A percentile compares a stretch with the other conserved stretches of the same genome.
Conservation (phyloP, 2,888 invertebrate genomes). For the Sturmia bella region DNA sequence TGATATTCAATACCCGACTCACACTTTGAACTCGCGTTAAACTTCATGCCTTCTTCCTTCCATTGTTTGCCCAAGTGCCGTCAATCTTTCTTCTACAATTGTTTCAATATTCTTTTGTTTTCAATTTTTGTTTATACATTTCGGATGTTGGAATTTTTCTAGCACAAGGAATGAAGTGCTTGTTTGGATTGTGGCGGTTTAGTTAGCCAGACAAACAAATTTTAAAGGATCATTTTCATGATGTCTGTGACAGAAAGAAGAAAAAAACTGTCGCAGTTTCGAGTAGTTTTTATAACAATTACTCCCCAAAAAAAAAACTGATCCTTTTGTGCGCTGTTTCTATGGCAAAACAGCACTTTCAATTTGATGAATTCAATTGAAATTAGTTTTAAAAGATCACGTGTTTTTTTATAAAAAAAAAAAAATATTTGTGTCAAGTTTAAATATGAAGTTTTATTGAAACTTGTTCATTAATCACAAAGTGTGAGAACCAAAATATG, state of each 20-base stretch:
- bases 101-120: conserved; percentile 40
- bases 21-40: conserved; percentile 69
- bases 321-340: conserved; percentile 20
- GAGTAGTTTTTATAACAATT: conserved; percentile 3
- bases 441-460: too few species aligned
- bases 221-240: conserved; percentile 49
- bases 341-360: too few species aligned
- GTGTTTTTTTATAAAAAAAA: too few species aligned
- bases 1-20: conserved; percentile 61
- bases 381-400: too few species aligned
- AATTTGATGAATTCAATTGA: too few species aligned
- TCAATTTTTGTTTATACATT: not conserved
- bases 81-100: conserved; percentile 45
- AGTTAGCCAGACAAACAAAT: conserved; percentile 19
- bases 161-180: not conserved
- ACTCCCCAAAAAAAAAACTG: not conserved
- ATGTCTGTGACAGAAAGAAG: conserved; percentile 8
- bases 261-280: conserved; percentile 57
- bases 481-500: too few species aligned
- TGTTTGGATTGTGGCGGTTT: not conserved
- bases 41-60: conserved; percentile 61
- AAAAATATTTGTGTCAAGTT: too few species aligned
- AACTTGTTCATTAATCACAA: too few species aligned
- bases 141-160: conserved; percentile 16
- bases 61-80: conserved; percentile 50